A percentile compares a stretch with the other conserved stretches of the same genome.
These are phyloP conservation scores for Diadema setosum DNA, from an alignment of 35 echinoderm and acorn worm genomes.

Conservation along the genomic window DNA sequence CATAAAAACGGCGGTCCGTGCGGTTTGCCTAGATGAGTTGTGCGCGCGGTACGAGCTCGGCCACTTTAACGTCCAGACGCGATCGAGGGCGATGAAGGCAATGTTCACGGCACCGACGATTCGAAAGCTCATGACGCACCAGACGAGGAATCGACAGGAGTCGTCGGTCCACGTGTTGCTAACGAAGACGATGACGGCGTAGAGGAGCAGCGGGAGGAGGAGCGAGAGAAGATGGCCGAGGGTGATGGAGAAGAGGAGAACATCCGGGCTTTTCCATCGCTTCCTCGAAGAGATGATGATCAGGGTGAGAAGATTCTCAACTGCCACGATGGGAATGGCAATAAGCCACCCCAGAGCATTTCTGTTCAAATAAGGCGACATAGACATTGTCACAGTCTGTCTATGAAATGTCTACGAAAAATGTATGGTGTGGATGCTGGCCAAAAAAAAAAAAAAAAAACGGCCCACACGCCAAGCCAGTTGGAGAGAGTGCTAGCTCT, in stretches of 20 bases:
- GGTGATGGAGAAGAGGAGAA: conserved; percentile 69
- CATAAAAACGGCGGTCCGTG: conserved; percentile 68
- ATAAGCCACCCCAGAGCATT: conserved; percentile 68
- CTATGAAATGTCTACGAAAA: too few species aligned
- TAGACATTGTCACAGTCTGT: not conserved
- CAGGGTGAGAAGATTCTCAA: conserved; percentile 77
- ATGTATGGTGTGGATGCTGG: too few species aligned
- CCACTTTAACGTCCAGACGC: conserved; percentile 90
- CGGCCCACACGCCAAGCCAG: too few species aligned
- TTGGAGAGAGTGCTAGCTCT: too few species aligned
- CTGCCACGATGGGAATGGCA: conserved; percentile 32
- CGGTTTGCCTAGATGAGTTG: conserved; percentile 78
- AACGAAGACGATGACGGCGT: conserved; percentile 55
- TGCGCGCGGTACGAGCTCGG: conserved; percentile 72
- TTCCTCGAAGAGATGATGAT: conserved; percentile 56
- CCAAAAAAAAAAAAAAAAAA: too few species aligned
- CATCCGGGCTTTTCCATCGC: conserved; percentile 90
- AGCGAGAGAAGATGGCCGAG: conserved; percentile 68
- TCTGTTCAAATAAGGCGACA: not conserved
- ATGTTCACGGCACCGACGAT: conserved; percentile 73
- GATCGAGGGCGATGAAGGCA: conserved; percentile 66
- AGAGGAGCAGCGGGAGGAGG: conserved; percentile 54
- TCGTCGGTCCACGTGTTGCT: conserved; percentile 27
- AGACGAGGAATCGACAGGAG: conserved; percentile 77
- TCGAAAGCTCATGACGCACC: conserved; percentile 82